Evolutionary conservation across 2,888 invertebrate genomes (phyloP).

Genomic region (Carpatolechia fugitivella): DNA sequence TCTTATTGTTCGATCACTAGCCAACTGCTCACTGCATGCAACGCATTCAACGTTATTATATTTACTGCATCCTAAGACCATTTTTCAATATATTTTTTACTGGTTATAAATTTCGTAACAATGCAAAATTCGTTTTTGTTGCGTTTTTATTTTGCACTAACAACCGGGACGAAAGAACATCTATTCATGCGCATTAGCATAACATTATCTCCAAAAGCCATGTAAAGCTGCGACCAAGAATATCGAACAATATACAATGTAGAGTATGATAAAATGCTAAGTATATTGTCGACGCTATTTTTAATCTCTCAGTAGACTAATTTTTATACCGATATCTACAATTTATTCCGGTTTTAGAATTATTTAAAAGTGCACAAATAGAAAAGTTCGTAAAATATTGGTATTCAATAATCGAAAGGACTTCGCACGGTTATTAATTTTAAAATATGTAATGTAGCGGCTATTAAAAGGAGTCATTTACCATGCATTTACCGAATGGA

Average conservation of each 20-base stretch:
- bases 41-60: too few relatives aligned
- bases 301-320: constrained; percentile 7
- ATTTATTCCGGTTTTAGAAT: constrained; percentile 12
- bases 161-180: constrained; percentile 37
- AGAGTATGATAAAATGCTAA: constrained; percentile 41
- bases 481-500: constrained; percentile 32
- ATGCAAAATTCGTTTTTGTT: constrained; percentile 17
- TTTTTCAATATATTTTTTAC: constrained; percentile 9
- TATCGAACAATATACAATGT: constrained; percentile 40
- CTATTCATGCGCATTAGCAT: constrained; percentile 53
- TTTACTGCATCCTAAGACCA: too few relatives aligned
- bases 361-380: not conserved
- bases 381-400: constrained; percentile 18
- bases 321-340: constrained; percentile 2
- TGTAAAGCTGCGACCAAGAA: constrained; percentile 50
- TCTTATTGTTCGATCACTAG: constrained; percentile 22
- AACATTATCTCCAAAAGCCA: constrained; percentile 54
- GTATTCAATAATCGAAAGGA: constrained; percentile 27
- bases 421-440: constrained; percentile 36
- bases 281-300: constrained; percentile 31
- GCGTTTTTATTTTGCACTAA: constrained; percentile 35
- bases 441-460: constrained; percentile 31
- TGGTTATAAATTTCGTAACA: constrained; percentile 19
- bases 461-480: constrained; percentile 33
- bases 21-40: not conserved